phyloP scores from a whole-genome alignment of 92 coral and sea anemone species.

The Phenganax subtilis region DNA sequence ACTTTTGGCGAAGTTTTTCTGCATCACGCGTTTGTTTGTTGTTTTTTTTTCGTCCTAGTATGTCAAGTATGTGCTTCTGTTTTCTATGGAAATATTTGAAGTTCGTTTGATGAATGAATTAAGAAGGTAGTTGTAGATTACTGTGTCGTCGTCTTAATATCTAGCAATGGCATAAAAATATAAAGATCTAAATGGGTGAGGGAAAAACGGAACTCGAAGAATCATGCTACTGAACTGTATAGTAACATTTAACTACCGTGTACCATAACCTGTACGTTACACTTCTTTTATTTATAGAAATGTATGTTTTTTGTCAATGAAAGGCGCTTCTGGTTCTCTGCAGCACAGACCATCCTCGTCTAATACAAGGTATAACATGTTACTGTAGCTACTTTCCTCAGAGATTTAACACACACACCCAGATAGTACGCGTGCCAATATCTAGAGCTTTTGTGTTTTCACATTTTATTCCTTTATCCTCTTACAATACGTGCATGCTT shows the following conservation, averaged over 20 bases:
- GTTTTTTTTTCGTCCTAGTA: slow-evolving; percentile 3
- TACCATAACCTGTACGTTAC: no score
- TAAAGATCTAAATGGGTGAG: no score
- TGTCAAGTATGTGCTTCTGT: slow-evolving; percentile 18
- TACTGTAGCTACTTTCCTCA: background rate
- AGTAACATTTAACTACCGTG: no score
- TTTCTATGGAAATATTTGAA: slow-evolving; percentile 32
- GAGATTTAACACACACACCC: no score
- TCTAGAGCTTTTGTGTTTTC: no score
- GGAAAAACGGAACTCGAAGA: background rate
- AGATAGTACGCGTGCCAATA: no score
- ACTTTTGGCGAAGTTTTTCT: background rate
- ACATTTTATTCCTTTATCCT: background rate
- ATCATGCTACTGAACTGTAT: background rate
- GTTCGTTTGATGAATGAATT: slow-evolving; percentile 25
- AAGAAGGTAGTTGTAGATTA: slow-evolving; percentile 23
- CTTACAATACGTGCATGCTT: no score
- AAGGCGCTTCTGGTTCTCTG: slow-evolving; percentile 26
- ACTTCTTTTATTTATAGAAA: slow-evolving; percentile 2
- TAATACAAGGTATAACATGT: slow-evolving; percentile 16
- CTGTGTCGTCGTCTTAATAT: background rate
- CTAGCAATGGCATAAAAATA: background rate
- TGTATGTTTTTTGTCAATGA: slow-evolving; percentile 27
- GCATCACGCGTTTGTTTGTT: background rate
- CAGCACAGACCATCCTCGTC: slow-evolving; percentile 37